These are phyloP conservation scores for Hypocryptadius cinnamomeus DNA, from an alignment of 2,113 vertebrate species.

Conservation along the genomic window DNA sequence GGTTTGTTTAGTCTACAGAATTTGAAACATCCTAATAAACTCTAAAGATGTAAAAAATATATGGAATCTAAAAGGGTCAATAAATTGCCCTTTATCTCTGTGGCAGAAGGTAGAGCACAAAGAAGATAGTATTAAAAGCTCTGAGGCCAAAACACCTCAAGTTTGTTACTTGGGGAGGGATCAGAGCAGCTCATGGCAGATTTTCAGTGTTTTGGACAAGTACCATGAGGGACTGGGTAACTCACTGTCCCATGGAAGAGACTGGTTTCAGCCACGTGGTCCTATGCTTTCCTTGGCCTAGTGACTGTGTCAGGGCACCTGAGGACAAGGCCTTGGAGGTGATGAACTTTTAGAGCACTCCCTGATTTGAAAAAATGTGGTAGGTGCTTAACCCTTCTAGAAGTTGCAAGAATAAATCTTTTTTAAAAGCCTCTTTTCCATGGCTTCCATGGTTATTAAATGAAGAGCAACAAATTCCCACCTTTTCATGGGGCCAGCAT, in stretches of 20 bases:
- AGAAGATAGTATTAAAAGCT: background rate
- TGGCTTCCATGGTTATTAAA: background rate
- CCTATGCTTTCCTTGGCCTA: background rate
- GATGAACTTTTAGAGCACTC: background rate
- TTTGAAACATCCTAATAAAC: background rate
- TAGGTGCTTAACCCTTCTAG: background rate
- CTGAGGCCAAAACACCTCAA: background rate
- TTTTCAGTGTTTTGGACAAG: background rate
- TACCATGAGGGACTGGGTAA: background rate
- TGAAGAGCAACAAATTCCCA: background rate
- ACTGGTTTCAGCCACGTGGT: background rate
- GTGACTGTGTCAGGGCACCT: background rate
- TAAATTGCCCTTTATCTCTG: background rate
- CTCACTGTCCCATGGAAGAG: background rate
- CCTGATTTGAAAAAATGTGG: background rate
- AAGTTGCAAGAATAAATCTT: background rate
- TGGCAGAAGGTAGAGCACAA: background rate
- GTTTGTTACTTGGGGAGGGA: background rate
- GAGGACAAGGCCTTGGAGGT: background rate
- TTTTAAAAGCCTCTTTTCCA: background rate
- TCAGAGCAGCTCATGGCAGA: background rate
- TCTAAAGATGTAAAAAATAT: background rate
- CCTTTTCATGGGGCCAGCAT: background rate
- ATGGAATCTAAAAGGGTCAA: background rate
- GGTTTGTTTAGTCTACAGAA: conserved; percentile 49